Conservation (phyloP, 53 echinoderm and acorn worm species). For the Apostichopus leukothele region DNA sequence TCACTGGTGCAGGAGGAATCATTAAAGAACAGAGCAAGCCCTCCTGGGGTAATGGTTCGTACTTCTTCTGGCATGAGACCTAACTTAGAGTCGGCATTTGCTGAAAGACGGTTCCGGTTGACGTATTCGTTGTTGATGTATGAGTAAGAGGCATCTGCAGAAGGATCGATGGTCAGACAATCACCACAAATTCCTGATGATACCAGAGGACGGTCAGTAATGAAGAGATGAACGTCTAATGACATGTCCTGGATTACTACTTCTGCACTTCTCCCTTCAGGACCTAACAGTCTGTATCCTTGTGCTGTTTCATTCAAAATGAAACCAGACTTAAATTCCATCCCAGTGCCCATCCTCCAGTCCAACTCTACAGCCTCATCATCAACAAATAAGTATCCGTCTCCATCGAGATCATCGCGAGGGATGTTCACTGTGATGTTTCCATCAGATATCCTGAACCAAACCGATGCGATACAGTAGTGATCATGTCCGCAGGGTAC, state of each 20-base stretch:
- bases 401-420: conserved; percentile 33
- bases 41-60: conserved; percentile 61
- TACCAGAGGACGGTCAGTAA: neutral
- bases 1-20: conserved; percentile 69
- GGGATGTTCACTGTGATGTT: conserved; percentile 51
- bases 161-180: conserved; percentile 51
- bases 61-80: conserved; percentile 51
- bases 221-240: conserved; percentile 50
- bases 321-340: conserved; percentile 57
- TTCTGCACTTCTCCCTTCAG: conserved; percentile 45
- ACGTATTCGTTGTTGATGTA: conserved; percentile 78
- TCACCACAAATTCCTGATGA: conserved; percentile 74
- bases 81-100: neutral
- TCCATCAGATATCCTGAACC: conserved; percentile 55
- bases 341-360: conserved; percentile 16
- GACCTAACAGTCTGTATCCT: conserved; percentile 53
- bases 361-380: conserved; percentile 29
- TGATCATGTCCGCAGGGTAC: conserved; percentile 71
- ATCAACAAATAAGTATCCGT: conserved; percentile 50
- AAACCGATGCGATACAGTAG: conserved; percentile 65
- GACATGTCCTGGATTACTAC: conserved; percentile 51
- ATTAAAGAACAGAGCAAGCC: conserved; percentile 70
- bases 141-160: conserved; percentile 59
- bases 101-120: conserved; percentile 57
- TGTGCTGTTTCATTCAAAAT: conserved; percentile 52